Evolutionary conservation across 1,140 invertebrate species (phyloP).

Genomic region (Cepaea nemoralis): DNA sequence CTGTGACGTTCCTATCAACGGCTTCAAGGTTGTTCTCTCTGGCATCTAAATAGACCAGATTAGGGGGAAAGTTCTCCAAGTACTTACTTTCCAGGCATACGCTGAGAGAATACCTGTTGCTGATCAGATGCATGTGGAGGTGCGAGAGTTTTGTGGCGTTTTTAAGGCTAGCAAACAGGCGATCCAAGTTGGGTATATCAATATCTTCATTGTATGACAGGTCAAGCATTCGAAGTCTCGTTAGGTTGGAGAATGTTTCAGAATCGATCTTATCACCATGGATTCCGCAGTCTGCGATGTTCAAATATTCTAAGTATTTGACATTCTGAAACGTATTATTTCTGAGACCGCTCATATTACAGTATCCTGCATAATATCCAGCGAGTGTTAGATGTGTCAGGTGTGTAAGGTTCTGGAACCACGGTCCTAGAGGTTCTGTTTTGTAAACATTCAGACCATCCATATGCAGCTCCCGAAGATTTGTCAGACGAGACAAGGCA

Average conservation of each 20-base stretch:
- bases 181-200: not conserved
- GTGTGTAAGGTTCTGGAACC: not conserved
- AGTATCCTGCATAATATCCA: not conserved
- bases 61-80: not conserved
- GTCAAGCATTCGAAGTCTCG: not conserved
- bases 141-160: not conserved
- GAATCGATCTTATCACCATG: not conserved
- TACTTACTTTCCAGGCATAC: not conserved
- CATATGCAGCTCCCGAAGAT: not conserved
- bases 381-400: not conserved
- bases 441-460: not conserved
- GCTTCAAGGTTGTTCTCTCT: conserved; percentile 16
- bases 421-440: not conserved
- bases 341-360: not conserved
- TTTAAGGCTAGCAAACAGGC: not conserved
- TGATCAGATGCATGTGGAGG: not conserved
- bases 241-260: not conserved
- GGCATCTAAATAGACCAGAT: not conserved
- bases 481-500: not conserved
- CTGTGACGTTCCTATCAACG: not conserved
- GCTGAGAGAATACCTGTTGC: not conserved
- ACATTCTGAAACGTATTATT: not conserved
- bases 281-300: not conserved
- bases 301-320: not conserved
- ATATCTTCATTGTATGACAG: conserved; percentile 17